A percentile compares a stretch with the other conserved stretches of the same genome.
Conservation (phyloP, 2,797 vertebrate genomes). For the Coendou prehensilis region DNA sequence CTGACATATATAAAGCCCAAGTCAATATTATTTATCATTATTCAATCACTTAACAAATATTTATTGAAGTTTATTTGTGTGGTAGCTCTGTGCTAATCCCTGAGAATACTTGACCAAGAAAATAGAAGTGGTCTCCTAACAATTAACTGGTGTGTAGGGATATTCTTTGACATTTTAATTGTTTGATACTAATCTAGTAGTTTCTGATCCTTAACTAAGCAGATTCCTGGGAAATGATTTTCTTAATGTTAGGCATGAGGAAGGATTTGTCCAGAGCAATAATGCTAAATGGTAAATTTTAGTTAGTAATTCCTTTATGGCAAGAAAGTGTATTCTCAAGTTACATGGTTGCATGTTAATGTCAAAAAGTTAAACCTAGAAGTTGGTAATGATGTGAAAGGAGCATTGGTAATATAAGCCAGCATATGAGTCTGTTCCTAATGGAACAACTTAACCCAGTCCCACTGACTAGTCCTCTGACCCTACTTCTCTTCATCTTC, state of each 20-base stretch:
- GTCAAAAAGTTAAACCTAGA: not conserved
- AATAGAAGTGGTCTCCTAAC: conserved; percentile 34
- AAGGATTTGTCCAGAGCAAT: not conserved
- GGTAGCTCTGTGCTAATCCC: conserved; percentile 34
- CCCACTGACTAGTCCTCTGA: not conserved
- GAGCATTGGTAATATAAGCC: not conserved
- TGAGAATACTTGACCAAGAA: not conserved
- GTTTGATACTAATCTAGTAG: not conserved
- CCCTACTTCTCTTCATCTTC: not conserved
- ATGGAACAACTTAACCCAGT: not conserved
- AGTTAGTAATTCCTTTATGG: not conserved
- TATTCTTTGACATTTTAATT: conserved; percentile 54
- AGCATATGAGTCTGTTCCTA: not conserved
- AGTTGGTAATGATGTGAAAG: not conserved
- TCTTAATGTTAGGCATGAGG: not conserved
- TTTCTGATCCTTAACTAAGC: not conserved
- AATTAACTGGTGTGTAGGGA: not conserved
- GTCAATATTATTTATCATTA: conserved; percentile 67
- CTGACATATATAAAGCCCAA: conserved; percentile 31
- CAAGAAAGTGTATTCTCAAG: not conserved
- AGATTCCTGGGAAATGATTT: not conserved
- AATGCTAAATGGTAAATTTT: not conserved
- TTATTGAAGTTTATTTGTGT: conserved; percentile 19
- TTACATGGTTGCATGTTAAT: not conserved
- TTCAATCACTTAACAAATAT: conserved; percentile 50